A percentile compares a stretch with the other conserved stretches of the same genome.
Evolutionary conservation across 2,113 vertebrate genomes (phyloP).

Genomic region (Lamprotornis superbus): DNA sequence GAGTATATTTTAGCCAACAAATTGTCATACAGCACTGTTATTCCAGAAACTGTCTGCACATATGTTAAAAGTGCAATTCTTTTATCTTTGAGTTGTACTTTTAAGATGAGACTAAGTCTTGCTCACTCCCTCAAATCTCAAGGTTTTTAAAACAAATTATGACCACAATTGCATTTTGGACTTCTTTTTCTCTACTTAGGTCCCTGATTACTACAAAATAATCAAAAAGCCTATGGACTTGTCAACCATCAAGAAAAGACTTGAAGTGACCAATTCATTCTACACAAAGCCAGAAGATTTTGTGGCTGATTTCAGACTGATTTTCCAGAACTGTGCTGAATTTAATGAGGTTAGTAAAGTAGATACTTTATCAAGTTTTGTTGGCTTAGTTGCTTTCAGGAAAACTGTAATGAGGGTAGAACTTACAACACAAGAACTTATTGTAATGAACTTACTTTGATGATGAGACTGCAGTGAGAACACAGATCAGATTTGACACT

Average conservation of each 20-base stretch:
- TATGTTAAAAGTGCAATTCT: not conserved
- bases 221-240: conserved; percentile 84
- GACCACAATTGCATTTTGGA: not conserved
- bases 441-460: not conserved
- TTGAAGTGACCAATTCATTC: conserved; percentile 68
- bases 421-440: not conserved
- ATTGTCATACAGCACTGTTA: not conserved
- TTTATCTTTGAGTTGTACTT: not conserved
- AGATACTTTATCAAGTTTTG: not conserved
- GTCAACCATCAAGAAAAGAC: conserved; percentile 81
- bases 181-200: conserved; percentile 43
- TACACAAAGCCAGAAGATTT: conserved; percentile 79
- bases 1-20: not conserved
- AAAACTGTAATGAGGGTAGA: not conserved
- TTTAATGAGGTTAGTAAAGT: conserved; percentile 79
- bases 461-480: not conserved
- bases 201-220: conserved; percentile 84
- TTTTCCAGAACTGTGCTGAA: conserved; percentile 82
- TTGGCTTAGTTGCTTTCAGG: not conserved
- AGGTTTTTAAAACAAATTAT: not conserved
- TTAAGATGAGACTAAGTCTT: not conserved
- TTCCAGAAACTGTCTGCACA: not conserved
- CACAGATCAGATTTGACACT: not conserved
- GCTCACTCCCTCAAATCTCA: not conserved
- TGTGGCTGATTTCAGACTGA: conserved; percentile 78